These are phyloP conservation scores for Catalaphyllia jardinei DNA, from an alignment of 64 coral and sea anemone species.

Conservation along the genomic window DNA sequence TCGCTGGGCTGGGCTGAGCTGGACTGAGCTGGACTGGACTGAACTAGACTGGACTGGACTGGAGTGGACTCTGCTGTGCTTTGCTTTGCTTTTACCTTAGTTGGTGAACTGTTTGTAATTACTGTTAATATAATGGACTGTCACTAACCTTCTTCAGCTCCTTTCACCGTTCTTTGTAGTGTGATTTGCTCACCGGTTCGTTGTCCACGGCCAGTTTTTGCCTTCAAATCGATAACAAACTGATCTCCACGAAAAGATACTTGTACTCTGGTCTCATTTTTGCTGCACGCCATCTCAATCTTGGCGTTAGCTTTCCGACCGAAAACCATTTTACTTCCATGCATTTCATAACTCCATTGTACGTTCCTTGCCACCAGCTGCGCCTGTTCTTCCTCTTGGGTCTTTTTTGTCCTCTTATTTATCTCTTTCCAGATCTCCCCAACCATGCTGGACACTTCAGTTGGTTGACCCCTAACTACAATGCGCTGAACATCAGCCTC, in stretches of 20 bases:
- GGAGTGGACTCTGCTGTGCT: too few relatives aligned
- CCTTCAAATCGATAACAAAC: conserved; percentile 23
- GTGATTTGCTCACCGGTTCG: not conserved
- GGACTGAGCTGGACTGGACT: too few relatives aligned
- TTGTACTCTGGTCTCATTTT: not conserved
- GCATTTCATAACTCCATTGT: conserved; percentile 33
- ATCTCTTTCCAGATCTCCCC: conserved; percentile 44
- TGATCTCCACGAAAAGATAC: conserved; percentile 1
- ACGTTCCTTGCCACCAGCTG: conserved; percentile 1
- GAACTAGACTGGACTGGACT: too few relatives aligned
- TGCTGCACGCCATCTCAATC: not conserved
- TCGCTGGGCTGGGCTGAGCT: too few relatives aligned
- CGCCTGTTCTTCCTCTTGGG: conserved; percentile 7
- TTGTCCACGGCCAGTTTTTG: conserved; percentile 1
- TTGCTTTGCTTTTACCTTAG: too few relatives aligned
- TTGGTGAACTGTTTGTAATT: too few relatives aligned
- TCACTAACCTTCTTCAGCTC: not conserved
- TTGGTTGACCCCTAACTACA: conserved; percentile 46
- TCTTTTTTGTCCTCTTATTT: conserved; percentile 23
- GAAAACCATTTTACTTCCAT: not conserved
- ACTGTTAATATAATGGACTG: too few relatives aligned
- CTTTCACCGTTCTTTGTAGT: not conserved
- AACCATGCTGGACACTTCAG: conserved; percentile 53
- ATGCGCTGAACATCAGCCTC: conserved; percentile 28
- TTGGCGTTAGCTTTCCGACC: not conserved